Evolutionary conservation across 2,797 vertebrate genomes (phyloP), one percentile per base, ranked within the genome.

Genomic region (Gephyroberyx darwinii): DNA sequence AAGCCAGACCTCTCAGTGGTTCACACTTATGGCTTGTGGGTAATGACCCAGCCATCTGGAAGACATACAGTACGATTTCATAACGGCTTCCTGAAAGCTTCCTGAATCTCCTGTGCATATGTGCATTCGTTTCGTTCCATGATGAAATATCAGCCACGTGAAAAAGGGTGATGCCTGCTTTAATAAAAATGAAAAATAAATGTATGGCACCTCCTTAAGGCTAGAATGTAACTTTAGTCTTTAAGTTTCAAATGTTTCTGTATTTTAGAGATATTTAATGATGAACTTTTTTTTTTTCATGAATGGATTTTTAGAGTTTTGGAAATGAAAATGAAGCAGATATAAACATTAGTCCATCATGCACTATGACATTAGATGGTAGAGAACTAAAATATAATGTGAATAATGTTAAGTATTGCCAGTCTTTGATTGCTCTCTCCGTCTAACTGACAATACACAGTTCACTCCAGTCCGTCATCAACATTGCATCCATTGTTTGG

Each of bases 1-100:
- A 20, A 17, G 16, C 33, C 17, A 19, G 47, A 39, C n/a, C 10
- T 16, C 41, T 51, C n/a, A n/a, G 31, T 12, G 26, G 45, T 33
- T 2, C 47, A 64, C 26, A 7, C 1, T n/a, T 2, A 30, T 50
- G 20, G 26, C 16, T 26, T 4, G 50, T 52, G 35, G 14, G 52
- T 4, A 59, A 59, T 20, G 35, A 52, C 30, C 33, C 30, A 35
- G 37, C 16, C 52, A 45, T 66, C 51, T 66, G 64, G 64, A 47
- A 45, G 30, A n/a, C 30, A 67, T 47, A 57, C 47, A 47, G 39
- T 13, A 10, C 9, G 39, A 41, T 41, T 43, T n/a, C 22, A 17
- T 48, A 50, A 48, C 43, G 50, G 16, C 60, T 47, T 62, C 45
- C 43, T 31, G 55, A 17, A 8, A 37, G 31, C 16, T n/a, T 35